These are phyloP conservation scores for Limenitis arthemis DNA, from an alignment of 2,888 invertebrate genomes.

Conservation along the genomic window DNA sequence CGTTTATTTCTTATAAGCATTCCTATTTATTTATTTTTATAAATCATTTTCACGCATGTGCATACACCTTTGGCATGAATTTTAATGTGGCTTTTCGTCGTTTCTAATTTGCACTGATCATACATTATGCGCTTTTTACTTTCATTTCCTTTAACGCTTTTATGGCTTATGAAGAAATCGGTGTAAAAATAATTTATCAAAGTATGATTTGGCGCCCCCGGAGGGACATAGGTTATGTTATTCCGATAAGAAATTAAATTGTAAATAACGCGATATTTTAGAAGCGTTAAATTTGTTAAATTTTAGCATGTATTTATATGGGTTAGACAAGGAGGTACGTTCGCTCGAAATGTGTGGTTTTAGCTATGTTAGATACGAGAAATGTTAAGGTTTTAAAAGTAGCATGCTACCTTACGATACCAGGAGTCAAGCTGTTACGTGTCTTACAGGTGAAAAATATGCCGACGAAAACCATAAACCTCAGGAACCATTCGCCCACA, in stretches of 20 bases:
- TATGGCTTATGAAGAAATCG: constrained; percentile 59
- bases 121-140: constrained; percentile 43
- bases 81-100: constrained; percentile 40
- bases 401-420: constrained; percentile 26
- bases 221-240: constrained; percentile 53
- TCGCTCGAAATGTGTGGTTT: constrained; percentile 23
- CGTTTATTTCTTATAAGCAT: neutral
- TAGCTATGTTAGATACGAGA: constrained; percentile 12
- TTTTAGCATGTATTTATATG: constrained; percentile 38
- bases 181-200: constrained; percentile 47
- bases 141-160: constrained; percentile 45
- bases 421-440: constrained; percentile 47
- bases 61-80: constrained; percentile 14
- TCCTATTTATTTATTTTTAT: constrained; percentile 33
- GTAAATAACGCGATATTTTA: constrained; percentile 5
- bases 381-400: constrained; percentile 14
- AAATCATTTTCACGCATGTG: constrained; percentile 33
- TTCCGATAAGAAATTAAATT: constrained; percentile 13
- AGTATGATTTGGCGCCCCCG: constrained; percentile 66
- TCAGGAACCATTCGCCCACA: constrained; percentile 49
- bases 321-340: constrained; percentile 22
- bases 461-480: constrained; percentile 65
- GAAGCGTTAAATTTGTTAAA: constrained; percentile 11
- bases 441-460: constrained; percentile 64
- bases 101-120: constrained; percentile 47